phyloP scores from a whole-genome alignment of 2,888 invertebrate genomes.

The Rosalia funebris region DNA sequence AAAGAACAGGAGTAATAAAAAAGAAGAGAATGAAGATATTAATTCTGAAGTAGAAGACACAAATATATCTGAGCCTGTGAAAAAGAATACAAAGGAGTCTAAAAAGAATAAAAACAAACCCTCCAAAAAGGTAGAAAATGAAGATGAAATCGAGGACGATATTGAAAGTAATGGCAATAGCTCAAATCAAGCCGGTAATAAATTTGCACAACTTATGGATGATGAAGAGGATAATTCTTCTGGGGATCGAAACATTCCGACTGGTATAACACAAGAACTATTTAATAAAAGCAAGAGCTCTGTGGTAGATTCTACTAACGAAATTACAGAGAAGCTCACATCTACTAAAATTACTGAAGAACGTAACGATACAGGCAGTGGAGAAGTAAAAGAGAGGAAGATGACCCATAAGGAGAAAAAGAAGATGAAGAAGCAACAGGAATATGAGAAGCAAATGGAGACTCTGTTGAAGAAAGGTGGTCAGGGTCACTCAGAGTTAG shows the following conservation, averaged over 20 bases:
- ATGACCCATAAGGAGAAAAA: slow-evolving; percentile 92
- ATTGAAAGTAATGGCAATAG: slow-evolving; percentile 27
- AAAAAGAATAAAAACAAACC: slow-evolving; percentile 16
- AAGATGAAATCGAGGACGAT: slow-evolving; percentile 22
- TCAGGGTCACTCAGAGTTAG: slow-evolving; percentile 88
- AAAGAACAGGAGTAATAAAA: slow-evolving; percentile 17
- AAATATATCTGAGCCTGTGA: not conserved
- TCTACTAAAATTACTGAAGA: slow-evolving; percentile 35
- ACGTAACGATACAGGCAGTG: slow-evolving; percentile 28
- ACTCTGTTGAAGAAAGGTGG: slow-evolving; percentile 86
- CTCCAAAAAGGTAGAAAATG: not conserved
- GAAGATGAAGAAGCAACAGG: slow-evolving; percentile 87
- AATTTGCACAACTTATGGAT: slow-evolving; percentile 23
- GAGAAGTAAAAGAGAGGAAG: slow-evolving; percentile 71
- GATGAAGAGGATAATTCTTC: slow-evolving; percentile 37
- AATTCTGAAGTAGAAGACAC: not conserved
- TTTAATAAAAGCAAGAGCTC: slow-evolving; percentile 33
- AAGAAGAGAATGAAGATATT: slow-evolving; percentile 11
- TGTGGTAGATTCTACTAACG: slow-evolving; percentile 25
- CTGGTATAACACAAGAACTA: no score
- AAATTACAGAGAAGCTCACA: slow-evolving; percentile 36
- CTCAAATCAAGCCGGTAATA: slow-evolving; percentile 32
- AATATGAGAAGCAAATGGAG: slow-evolving; percentile 89
- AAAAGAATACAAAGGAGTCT: slow-evolving; percentile 9
- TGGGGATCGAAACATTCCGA: no score